These are phyloP conservation scores for Furcula furcula DNA, from an alignment of 2,888 invertebrate genomes.

Conservation along the genomic window DNA sequence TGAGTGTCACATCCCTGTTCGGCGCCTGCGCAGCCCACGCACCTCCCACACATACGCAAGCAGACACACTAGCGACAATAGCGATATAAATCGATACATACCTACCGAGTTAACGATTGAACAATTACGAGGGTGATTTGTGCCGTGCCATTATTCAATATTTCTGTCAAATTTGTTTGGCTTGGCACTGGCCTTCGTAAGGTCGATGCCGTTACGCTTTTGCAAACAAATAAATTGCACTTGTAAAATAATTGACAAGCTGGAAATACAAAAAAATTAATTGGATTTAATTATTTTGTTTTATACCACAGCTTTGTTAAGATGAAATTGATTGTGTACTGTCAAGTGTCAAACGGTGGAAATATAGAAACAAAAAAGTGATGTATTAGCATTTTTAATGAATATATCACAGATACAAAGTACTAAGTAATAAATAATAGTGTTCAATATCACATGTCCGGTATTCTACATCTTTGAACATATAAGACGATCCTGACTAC, in stretches of 20 bases:
- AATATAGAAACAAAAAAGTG: too few relatives aligned
- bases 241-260: neutral
- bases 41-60: conserved; percentile 29
- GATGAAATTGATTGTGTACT: neutral
- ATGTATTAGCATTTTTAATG: too few relatives aligned
- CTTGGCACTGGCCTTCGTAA: conserved; percentile 4
- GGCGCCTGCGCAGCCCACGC: conserved; percentile 55
- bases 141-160: conserved; percentile 14
- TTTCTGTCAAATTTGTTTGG: conserved; percentile 17
- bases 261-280: neutral
- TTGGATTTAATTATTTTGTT: neutral
- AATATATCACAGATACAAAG: too few relatives aligned
- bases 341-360: too few relatives aligned
- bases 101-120: conserved; percentile 2
- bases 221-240: conserved; percentile 7
- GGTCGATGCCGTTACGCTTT: conserved; percentile 20
- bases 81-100: conserved; percentile 48
- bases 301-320: neutral
- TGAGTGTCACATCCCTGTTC: conserved; percentile 22
- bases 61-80: conserved; percentile 23
- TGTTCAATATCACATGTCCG: too few relatives aligned
- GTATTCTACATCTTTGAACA: too few relatives aligned
- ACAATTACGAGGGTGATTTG: neutral
- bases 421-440: too few relatives aligned
- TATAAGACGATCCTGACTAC: too few relatives aligned